Conservation (phyloP, 1,140 invertebrate genomes). For the Babylonia areolata region DNA sequence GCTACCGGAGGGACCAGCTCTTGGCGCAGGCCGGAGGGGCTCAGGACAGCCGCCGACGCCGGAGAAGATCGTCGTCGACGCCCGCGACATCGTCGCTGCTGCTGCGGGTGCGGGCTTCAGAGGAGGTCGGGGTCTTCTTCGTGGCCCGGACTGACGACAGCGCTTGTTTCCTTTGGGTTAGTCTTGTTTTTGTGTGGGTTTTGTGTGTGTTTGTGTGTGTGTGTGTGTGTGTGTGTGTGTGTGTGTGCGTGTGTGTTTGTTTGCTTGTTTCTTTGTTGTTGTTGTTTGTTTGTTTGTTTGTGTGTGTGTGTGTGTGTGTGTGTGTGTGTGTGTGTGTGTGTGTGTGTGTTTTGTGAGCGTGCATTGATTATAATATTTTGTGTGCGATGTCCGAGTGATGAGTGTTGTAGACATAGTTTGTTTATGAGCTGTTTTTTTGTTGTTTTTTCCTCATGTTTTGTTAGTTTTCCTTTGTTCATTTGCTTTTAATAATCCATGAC, state of each 20-base stretch:
- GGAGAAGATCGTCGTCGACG: too few species aligned
- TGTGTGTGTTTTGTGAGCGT: too few species aligned
- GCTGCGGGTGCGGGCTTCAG: conserved; percentile 88
- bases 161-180: conserved; percentile 58
- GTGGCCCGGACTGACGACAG: conserved; percentile 41
- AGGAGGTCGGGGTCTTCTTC: conserved; percentile 86
- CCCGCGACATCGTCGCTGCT: conserved; percentile 79
- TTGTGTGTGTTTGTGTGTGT: not conserved
- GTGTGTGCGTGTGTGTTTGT: too few species aligned
- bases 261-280: too few species aligned
- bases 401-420: too few species aligned
- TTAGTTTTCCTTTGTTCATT: too few species aligned
- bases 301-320: not conserved
- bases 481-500: too few species aligned
- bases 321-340: not conserved
- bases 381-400: too few species aligned
- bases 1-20: conserved; percentile 87
- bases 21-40: conserved; percentile 15
- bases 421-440: too few species aligned
- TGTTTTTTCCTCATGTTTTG: too few species aligned
- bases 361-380: too few species aligned
- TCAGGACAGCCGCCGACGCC: conserved; percentile 46
- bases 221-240: not conserved
- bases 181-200: conserved; percentile 25
- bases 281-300: not conserved